These are phyloP conservation scores for Cephalopterus ornatus DNA, from an alignment of 2,113 vertebrate genomes.

Conservation along the genomic window DNA sequence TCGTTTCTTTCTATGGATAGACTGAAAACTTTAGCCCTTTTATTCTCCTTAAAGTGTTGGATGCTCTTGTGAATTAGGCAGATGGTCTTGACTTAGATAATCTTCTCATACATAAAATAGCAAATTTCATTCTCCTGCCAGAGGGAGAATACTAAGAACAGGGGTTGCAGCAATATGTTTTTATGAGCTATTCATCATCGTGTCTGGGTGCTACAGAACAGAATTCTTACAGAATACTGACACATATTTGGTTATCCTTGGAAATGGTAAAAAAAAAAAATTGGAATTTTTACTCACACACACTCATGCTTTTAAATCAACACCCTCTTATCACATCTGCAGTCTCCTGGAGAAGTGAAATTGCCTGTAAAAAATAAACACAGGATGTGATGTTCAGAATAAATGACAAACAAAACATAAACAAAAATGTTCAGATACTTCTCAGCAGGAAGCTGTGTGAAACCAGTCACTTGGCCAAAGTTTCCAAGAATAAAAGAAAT, in stretches of 20 bases:
- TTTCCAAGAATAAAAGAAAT: background rate
- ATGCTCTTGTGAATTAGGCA: background rate
- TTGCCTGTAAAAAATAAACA: background rate
- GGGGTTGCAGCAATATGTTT: background rate
- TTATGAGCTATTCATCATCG: background rate
- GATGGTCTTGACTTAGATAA: background rate
- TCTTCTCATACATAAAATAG: background rate
- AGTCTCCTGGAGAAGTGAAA: background rate
- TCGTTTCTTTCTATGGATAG: background rate
- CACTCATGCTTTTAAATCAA: background rate
- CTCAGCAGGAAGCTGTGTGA: background rate
- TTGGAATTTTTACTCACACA: background rate
- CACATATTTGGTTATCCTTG: background rate
- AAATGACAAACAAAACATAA: background rate
- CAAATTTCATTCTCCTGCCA: background rate
- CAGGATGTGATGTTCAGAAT: background rate
- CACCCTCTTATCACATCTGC: background rate
- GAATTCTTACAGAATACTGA: background rate
- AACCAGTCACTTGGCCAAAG: background rate
- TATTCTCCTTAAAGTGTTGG: background rate
- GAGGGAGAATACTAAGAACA: background rate
- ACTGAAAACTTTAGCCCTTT: background rate
- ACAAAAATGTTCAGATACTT: background rate
- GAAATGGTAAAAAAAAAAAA: background rate
- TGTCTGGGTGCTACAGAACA: background rate